Conservation (phyloP, 2,888 invertebrate genomes). For the Orchestes rusci region DNA sequence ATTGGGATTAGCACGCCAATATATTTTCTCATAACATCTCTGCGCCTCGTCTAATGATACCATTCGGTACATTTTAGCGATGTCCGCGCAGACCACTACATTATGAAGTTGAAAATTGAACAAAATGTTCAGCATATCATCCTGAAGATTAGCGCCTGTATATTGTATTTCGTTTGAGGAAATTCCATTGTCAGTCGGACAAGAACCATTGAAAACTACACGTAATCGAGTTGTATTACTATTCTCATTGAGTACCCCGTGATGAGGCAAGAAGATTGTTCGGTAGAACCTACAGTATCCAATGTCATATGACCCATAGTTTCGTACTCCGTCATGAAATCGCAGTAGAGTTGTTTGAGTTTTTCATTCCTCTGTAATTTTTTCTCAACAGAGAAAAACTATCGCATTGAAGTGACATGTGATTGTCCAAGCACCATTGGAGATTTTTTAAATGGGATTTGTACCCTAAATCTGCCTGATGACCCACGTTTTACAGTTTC, state of each 20-base stretch:
- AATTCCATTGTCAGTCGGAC: background rate
- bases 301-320: constrained; percentile 16
- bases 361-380: constrained; percentile 8
- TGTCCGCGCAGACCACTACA: constrained; percentile 13
- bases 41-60: background rate
- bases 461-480: background rate
- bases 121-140: constrained; percentile 15
- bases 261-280: constrained; percentile 9
- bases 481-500: background rate
- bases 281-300: background rate
- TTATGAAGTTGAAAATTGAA: constrained; percentile 7
- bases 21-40: constrained; percentile 10
- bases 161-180: background rate
- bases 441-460: constrained; percentile 4
- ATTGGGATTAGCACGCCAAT: constrained; percentile 16
- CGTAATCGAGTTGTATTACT: constrained; percentile 13
- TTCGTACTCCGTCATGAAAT: constrained; percentile 9
- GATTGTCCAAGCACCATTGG: constrained; percentile 14
- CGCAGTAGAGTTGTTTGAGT: constrained; percentile 2
- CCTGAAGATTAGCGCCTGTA: constrained; percentile 17
- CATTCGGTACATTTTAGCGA: constrained; percentile 13
- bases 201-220: constrained; percentile 18
- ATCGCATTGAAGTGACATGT: constrained; percentile 8
- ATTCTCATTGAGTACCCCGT: constrained; percentile 12
- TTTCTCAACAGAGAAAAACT: constrained; percentile 1